Conservation (phyloP, 2,797 vertebrate species). For the Sebastes paucispinis region DNA sequence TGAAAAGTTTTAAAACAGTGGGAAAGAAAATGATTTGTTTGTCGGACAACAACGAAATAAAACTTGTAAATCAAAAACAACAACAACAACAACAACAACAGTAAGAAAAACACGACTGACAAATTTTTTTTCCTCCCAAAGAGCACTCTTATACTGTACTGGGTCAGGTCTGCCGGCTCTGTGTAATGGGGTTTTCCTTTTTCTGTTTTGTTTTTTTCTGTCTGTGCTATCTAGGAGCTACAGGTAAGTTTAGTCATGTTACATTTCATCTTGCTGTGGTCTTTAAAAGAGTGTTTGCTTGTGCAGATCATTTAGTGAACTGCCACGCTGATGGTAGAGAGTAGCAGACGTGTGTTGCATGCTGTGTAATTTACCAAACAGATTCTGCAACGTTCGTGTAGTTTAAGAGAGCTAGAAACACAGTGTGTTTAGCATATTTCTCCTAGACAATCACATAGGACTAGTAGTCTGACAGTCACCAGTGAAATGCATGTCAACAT, state of each 20-base stretch:
- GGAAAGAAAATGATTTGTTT: background rate
- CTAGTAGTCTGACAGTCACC: background rate
- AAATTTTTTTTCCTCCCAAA: background rate
- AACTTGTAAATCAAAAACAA: background rate
- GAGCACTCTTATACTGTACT: conserved; percentile 14
- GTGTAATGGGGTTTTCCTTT: conserved; percentile 69
- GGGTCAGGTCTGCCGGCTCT: conserved; percentile 38
- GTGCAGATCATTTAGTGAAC: conserved; percentile 7
- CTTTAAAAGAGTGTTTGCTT: conserved; percentile 33
- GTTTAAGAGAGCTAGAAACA: background rate
- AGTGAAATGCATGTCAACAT: background rate
- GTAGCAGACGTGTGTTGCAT: conserved; percentile 43
- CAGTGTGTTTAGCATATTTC: background rate
- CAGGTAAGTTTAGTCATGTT: conserved; percentile 78
- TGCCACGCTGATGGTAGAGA: background rate
- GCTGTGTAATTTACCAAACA: conserved; percentile 11
- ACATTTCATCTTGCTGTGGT: conserved; percentile 56
- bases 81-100: background rate
- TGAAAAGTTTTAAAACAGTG: background rate
- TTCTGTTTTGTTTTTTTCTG: conserved; percentile 64
- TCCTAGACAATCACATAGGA: background rate
- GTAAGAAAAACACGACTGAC: background rate
- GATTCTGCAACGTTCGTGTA: conserved; percentile 4
- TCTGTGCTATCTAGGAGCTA: conserved; percentile 79
- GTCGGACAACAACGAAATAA: background rate